A percentile compares a stretch with the other conserved stretches of the same genome.
These are phyloP conservation scores for Psittacara wagleri DNA, from an alignment of 2,113 vertebrate genomes.

Conservation along the genomic window DNA sequence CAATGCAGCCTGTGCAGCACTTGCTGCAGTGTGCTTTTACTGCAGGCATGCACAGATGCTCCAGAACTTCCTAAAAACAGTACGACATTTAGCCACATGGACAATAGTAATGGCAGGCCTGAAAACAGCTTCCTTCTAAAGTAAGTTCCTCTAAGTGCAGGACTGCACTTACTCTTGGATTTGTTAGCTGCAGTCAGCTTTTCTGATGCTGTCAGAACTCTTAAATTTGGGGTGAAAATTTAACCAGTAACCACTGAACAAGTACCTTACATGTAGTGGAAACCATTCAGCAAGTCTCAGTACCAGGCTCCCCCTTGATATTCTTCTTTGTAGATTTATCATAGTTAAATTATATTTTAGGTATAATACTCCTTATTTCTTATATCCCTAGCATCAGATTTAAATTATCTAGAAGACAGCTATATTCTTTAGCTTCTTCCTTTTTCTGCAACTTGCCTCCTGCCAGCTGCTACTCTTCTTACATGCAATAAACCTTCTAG, in stretches of 20 bases:
- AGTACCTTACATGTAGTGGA: background rate
- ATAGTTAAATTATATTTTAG: background rate
- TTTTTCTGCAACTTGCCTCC: background rate
- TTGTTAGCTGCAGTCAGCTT: background rate
- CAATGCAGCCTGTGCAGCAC: background rate
- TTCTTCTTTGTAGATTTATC: background rate
- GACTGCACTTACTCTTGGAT: background rate
- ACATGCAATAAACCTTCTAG: background rate
- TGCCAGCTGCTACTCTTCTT: background rate
- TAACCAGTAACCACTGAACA: background rate
- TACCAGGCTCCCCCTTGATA: background rate
- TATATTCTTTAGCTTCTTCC: background rate
- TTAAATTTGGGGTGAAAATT: background rate
- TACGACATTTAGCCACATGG: background rate
- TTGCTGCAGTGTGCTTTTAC: background rate
- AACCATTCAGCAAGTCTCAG: background rate
- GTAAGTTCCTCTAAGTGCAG: background rate
- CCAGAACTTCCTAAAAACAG: background rate
- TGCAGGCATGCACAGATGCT: background rate
- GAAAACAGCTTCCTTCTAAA: background rate
- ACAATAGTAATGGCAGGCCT: background rate
- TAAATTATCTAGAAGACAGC: background rate
- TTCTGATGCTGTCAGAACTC: background rate
- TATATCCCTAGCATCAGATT: background rate
- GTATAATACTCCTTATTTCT: background rate